These are phyloP conservation scores for Misgurnus anguillicaudatus DNA, from an alignment of 2,113 vertebrate species.

Conservation along the genomic window DNA sequence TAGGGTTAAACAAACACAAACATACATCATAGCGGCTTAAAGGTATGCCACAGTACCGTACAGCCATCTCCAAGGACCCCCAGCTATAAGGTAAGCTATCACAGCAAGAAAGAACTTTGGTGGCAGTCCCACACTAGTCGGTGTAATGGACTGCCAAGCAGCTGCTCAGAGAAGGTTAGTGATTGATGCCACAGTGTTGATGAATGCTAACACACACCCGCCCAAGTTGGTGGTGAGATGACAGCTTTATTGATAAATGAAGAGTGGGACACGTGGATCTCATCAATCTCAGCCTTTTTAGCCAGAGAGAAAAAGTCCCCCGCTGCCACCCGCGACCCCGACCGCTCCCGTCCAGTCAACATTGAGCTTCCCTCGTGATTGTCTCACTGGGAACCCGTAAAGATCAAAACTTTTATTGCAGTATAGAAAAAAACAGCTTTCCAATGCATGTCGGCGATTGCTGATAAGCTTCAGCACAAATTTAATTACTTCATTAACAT, in stretches of 20 bases:
- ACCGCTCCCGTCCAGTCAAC: background rate
- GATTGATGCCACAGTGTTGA: slow-evolving; percentile 70
- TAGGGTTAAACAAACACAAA: background rate
- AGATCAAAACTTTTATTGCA: slow-evolving; percentile 9
- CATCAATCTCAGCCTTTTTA: slow-evolving; percentile 65
- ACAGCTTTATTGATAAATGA: slow-evolving; percentile 76
- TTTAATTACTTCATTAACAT: slow-evolving; percentile 7
- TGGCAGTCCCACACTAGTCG: slow-evolving; percentile 61
- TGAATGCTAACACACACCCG: slow-evolving; percentile 64
- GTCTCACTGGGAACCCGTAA: background rate
- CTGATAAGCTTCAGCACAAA: background rate
- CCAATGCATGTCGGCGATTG: background rate
- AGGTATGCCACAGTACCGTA: background rate
- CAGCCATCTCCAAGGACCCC: slow-evolving; percentile 2
- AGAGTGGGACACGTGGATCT: slow-evolving; percentile 64
- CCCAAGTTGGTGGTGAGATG: slow-evolving; percentile 67
- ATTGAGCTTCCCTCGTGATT: background rate
- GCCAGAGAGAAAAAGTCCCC: slow-evolving; percentile 29
- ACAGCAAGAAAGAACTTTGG: slow-evolving; percentile 57
- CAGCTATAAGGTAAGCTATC: slow-evolving; percentile 27
- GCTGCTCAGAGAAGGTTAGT: slow-evolving; percentile 52
- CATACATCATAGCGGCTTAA: background rate
- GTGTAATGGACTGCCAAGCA: slow-evolving; percentile 60
- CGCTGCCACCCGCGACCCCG: background rate
- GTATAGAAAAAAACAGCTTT: background rate